Percentiles rank a stretch among this genome's conserved stretches.
These are phyloP conservation scores for Phylloscopus whistleri DNA, from an alignment of 2,113 vertebrate genomes.

Conservation along the genomic window DNA sequence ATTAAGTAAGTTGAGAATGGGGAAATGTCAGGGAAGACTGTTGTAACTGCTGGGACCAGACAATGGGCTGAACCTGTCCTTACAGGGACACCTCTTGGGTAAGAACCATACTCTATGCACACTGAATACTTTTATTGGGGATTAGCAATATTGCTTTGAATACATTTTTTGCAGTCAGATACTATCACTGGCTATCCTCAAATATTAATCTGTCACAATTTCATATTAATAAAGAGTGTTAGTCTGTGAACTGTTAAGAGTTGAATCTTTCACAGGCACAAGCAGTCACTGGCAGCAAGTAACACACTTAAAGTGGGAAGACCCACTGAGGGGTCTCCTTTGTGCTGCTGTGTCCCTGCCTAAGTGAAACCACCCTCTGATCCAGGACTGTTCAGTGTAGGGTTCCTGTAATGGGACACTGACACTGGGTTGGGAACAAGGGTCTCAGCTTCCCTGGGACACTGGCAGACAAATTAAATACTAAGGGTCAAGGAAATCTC, in stretches of 20 bases:
- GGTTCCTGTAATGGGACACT: background rate
- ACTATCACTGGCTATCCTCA: background rate
- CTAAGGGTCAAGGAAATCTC: background rate
- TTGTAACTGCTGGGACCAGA: background rate
- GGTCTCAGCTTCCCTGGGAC: background rate
- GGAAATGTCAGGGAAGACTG: background rate
- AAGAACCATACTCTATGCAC: background rate
- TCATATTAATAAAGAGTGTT: background rate
- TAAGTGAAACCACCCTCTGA: background rate
- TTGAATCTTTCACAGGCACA: background rate
- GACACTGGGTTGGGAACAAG: background rate
- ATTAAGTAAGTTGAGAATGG: background rate
- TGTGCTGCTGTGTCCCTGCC: background rate
- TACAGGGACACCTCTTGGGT: fast-evolving
- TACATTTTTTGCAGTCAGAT: background rate
- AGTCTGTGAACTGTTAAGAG: background rate
- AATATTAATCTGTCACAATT: background rate
- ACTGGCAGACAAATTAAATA: background rate
- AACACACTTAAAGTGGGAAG: background rate
- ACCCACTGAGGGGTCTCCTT: background rate
- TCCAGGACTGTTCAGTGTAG: background rate
- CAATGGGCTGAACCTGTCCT: background rate
- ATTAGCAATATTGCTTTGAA: background rate
- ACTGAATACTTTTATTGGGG: background rate
- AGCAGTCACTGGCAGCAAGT: background rate